phyloP scores from a whole-genome alignment of 1,140 invertebrate genomes.

The Anagrus nilaparvatae region DNA sequence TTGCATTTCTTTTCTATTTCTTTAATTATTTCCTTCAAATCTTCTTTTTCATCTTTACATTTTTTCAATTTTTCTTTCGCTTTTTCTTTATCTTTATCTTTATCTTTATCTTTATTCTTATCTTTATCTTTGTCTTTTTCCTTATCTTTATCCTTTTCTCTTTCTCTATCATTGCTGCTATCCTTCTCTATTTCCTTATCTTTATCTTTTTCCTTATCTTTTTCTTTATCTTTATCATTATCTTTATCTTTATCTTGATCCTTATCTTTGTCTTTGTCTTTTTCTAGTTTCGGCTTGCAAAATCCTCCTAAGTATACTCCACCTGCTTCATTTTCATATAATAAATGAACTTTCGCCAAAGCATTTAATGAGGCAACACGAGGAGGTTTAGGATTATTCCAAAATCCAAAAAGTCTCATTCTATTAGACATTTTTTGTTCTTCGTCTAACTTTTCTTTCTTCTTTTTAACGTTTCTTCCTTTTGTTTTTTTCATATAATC shows the following conservation, averaged over 20 bases:
- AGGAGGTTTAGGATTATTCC: constrained; percentile 65
- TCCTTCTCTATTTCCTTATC: constrained; percentile 8
- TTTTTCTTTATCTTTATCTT: constrained; percentile 22
- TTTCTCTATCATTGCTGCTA: constrained; percentile 6
- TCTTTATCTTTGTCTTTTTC: constrained; percentile 31
- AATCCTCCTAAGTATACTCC: constrained; percentile 53
- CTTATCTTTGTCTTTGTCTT: constrained; percentile 28
- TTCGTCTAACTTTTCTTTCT: constrained; percentile 31
- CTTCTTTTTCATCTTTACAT: constrained; percentile 14
- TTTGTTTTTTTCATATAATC: constrained; percentile 15
- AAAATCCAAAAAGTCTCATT: constrained; percentile 47
- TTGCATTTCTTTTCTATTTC: constrained; percentile 5
- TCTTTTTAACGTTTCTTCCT: no score
- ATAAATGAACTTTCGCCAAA: constrained; percentile 80
- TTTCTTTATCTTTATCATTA: constrained; percentile 30
- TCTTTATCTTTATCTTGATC: constrained; percentile 25
- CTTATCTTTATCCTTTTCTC: constrained; percentile 21
- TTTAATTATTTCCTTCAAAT: constrained; percentile 11
- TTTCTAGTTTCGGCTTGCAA: constrained; percentile 39
- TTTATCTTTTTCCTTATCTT: constrained; percentile 14
- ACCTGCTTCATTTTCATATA: constrained; percentile 79
- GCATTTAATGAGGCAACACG: constrained; percentile 83
- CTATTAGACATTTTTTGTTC: constrained; percentile 26
- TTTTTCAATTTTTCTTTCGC: constrained; percentile 29
- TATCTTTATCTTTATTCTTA: constrained; percentile 25